Evolutionary conservation across 2,888 invertebrate species (phyloP).

Genomic region (Prosopocoilus inquinatus): DNA sequence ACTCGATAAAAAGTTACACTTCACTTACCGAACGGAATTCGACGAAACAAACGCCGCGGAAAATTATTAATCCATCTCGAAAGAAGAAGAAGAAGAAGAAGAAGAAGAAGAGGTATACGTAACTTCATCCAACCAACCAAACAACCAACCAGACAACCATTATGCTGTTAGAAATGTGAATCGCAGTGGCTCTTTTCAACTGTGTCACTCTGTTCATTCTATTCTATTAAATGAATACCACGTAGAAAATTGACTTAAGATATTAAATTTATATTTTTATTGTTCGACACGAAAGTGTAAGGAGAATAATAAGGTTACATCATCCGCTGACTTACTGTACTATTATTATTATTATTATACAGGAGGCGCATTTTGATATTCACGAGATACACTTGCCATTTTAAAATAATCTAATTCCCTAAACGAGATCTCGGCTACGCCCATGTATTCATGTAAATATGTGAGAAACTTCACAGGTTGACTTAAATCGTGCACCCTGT

Average conservation of each 20-base stretch:
- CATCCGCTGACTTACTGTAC: neutral
- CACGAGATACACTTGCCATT: too few species aligned
- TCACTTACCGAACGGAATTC: constrained; percentile 35
- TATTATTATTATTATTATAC: too few species aligned
- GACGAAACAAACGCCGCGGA: constrained; percentile 32
- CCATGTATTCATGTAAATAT: too few species aligned
- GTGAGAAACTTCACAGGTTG: too few species aligned
- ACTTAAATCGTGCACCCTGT: too few species aligned
- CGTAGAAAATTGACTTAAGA: constrained; percentile 30
- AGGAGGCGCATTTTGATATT: too few species aligned
- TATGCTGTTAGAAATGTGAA: constrained; percentile 31
- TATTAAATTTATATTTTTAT: constrained; percentile 21
- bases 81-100: too few species aligned
- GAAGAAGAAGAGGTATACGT: too few species aligned
- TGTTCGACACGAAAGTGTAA: constrained; percentile 3
- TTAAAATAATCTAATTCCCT: too few species aligned
- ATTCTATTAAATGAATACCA: constrained; percentile 11
- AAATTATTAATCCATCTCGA: constrained; percentile 31
- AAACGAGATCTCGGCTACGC: too few species aligned
- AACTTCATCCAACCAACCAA: constrained; percentile 25
- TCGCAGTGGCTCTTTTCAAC: constrained; percentile 3
- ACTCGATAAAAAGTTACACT: constrained; percentile 34
- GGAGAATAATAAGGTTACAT: neutral
- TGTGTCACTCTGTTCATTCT: neutral
- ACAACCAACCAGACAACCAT: too few species aligned